Evolutionary conservation across 2,797 vertebrate genomes (phyloP), one percentile per base, ranked within the genome.

Genomic region (Sebastes ruberrimus): DNA sequence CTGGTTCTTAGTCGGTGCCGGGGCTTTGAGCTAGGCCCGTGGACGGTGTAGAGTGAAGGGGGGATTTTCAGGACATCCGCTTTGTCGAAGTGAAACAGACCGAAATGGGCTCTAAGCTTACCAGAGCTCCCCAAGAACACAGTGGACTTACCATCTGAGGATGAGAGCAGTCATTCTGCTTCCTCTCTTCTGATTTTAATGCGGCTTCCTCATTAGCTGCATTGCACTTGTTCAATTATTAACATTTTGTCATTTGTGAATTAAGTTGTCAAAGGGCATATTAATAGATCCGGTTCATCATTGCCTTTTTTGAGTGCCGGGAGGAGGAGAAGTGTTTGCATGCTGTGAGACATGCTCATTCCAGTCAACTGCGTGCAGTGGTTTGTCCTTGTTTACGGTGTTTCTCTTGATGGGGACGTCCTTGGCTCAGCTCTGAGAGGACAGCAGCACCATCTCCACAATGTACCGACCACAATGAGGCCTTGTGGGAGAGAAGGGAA

Each of bases 11-110:
- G 83, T 79, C 85, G n/a, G 82, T 53, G 83, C 71, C 13, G 52
- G 71, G 64, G 82, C 84, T 90, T 88, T 89, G 83, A 92, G 84
- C 86, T 74, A 25, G 81, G 65, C 83, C 85, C 11, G 59, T 80
- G 85, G 86, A 89, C 32, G 30, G 64, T 83, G 70, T 59, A 55
- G 78, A 86, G 82, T 76, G 80, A 86, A 83, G 86, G 75, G 42
- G 67, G 86, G 86, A 86, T 84, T 88, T 92, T 85, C 64, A 83
- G 87, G 80, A 89, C 84, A 88, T 86, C 79, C 25, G 46, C 87
- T 92, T 91, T 91, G 82, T 91, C 73, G 49, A 61, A 84, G 76
- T 81, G 84, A 90, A 92, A 88, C 81, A 80, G 83, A 89, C 63
- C 28, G 5, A 92, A 89, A 89, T 84, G 86, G 78, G 67, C 81